Evolutionary conservation across 2,797 vertebrate species (phyloP).

Genomic region (Anisognathus igniventris): DNA sequence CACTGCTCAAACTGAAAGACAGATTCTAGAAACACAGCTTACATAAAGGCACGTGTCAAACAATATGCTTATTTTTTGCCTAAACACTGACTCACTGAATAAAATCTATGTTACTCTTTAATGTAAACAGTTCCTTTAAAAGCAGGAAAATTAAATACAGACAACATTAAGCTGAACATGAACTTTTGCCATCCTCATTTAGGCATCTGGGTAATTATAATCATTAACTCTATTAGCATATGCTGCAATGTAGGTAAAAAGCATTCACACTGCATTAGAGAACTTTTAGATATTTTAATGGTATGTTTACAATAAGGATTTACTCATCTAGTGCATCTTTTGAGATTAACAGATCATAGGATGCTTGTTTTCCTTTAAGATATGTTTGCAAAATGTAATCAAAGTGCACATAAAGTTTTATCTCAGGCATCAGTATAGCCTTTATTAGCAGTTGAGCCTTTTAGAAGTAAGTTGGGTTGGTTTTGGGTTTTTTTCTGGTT

Average conservation of each 20-base stretch:
- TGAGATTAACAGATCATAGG: not conserved
- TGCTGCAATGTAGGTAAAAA: not conserved
- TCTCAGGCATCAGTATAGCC: not conserved
- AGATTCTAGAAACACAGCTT: conserved; percentile 9
- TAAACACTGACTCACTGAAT: conserved; percentile 6
- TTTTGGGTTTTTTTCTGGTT: not conserved
- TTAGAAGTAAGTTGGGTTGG: not conserved
- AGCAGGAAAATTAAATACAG: conserved; percentile 12
- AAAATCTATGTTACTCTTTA: not conserved
- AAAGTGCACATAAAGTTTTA: not conserved
- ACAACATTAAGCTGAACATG: not conserved
- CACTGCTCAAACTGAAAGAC: not conserved
- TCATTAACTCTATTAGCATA: not conserved
- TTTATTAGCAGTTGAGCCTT: not conserved
- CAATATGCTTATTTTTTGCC: conserved; percentile 7
- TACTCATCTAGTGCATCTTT: not conserved
- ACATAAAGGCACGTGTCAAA: conserved; percentile 36
- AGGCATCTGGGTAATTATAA: not conserved
- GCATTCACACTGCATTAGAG: not conserved
- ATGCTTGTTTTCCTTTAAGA: not conserved
- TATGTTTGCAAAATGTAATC: not conserved
- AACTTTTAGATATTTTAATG: not conserved
- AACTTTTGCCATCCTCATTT: not conserved
- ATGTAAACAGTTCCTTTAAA: conserved; percentile 3
- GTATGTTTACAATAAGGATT: not conserved